Evolutionary conservation across 2,888 invertebrate genomes (phyloP), one percentile per base, ranked within the genome.

Genomic region (Caenorhabditis sulstoni): DNA sequence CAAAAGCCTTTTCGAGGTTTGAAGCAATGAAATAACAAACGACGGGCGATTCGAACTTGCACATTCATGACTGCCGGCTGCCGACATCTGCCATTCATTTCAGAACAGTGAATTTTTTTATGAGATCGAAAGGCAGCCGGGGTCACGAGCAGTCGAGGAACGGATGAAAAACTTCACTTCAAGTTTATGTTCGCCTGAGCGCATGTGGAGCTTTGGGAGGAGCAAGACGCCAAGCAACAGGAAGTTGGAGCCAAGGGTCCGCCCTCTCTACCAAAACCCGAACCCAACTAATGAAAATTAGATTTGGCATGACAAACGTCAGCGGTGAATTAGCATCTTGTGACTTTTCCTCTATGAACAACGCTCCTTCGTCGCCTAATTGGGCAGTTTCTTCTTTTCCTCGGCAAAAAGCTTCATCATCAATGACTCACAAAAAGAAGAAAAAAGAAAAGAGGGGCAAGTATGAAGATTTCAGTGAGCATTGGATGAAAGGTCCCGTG

Each of bases 381-480:
- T 70, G 70, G 59, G 35, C 52, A 50, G 59, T 12, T 52, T 39
- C 16, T 23, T 35, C 47, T 18, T 45, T 44, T 44, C 35, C 37
- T n/a, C n/a, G n/a, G n/a, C n/a, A n/a, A n/a, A n/a, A n/a, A n/a
- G n/a, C n/a, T n/a, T n/a, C n/a, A n/a, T n/a, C 8, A 55, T 29
- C 29, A 65, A 29, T 29, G 29, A 29, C 29, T 29, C 3, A 29
- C 20, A 35, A 52, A 20, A 41, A 41, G 22, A 49, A 16, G 22
- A 52, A 44, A 9, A 71, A 22, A 53, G 44, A n/a, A 16, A 39
- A 18, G 22, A 67, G 41, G 23, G 37, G 29, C 49, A 71, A 62
- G 71, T 71, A 62, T 55, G 55, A 70, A 62, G 61, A 71, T 71
- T 71, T 71, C 62, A 55, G 37, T 12, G 45, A 44, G 52, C 53